Conservation (phyloP, 2,113 vertebrate genomes). For the Hippocampus guttulatus region DNA sequence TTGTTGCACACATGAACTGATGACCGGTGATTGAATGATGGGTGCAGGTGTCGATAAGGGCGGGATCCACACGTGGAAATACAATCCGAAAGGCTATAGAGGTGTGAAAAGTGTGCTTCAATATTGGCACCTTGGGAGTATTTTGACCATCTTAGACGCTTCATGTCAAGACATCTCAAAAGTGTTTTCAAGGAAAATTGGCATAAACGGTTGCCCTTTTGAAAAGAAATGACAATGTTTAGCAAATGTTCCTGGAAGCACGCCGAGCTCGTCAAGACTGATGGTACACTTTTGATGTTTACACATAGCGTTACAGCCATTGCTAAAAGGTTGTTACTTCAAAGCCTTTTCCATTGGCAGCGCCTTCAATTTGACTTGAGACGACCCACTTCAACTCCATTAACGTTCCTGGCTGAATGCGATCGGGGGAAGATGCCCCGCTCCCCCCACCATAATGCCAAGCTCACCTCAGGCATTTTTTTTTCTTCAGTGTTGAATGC, state of each 20-base stretch:
- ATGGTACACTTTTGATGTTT: slow-evolving; percentile 15
- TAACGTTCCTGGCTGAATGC: slow-evolving; percentile 58
- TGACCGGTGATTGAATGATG: background rate
- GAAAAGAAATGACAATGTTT: background rate
- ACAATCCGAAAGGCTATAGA: no score
- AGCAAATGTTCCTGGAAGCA: background rate
- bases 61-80: no score
- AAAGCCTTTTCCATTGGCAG: slow-evolving; percentile 49
- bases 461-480: slow-evolving; percentile 48
- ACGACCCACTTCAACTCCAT: slow-evolving; percentile 65
- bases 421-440: slow-evolving; percentile 47
- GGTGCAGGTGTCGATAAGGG: no score
- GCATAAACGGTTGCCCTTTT: background rate
- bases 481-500: slow-evolving; percentile 32
- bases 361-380: slow-evolving; percentile 51
- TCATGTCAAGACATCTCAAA: no score
- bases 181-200: no score
- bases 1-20: background rate
- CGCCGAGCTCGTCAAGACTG: background rate
- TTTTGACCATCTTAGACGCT: no score
- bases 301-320: slow-evolving; percentile 40
- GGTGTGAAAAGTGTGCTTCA: no score
- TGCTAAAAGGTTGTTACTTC: slow-evolving; percentile 42
- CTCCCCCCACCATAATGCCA: slow-evolving; percentile 29
- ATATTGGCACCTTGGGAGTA: no score